Evolutionary conservation across 2,888 invertebrate genomes (phyloP).

Genomic region (Drosophila affinis): DNA sequence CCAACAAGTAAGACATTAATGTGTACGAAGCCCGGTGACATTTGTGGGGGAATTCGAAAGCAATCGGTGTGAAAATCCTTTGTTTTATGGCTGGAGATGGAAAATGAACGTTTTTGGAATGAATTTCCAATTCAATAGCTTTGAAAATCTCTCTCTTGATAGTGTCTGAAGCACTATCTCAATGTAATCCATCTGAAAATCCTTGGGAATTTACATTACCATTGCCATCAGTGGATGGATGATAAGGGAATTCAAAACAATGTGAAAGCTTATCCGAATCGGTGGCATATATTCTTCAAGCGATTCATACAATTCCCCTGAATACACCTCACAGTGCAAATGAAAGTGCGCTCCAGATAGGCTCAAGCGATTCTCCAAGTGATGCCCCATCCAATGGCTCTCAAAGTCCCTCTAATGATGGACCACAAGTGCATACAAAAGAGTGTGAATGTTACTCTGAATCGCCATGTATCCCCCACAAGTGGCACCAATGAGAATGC

Average conservation of each 20-base stretch:
- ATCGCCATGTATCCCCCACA: background rate
- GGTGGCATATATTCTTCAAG: background rate
- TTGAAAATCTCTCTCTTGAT: background rate
- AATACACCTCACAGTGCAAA: background rate
- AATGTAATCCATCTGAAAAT: no score
- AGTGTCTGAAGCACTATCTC: no score
- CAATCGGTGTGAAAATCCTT: background rate
- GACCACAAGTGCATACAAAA: background rate
- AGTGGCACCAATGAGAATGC: conserved; percentile 10
- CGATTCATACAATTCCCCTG: background rate
- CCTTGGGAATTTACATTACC: no score
- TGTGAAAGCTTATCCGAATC: background rate
- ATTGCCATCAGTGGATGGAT: background rate
- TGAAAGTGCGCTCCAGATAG: no score
- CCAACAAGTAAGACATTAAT: conserved; percentile 46
- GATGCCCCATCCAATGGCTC: background rate
- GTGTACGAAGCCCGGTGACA: background rate
- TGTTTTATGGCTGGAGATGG: background rate
- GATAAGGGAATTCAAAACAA: background rate
- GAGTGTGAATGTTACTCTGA: background rate
- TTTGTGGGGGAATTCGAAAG: background rate
- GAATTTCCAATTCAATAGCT: no score
- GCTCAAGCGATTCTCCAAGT: background rate
- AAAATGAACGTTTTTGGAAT: background rate
- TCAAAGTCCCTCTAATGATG: background rate